Evolutionary conservation across 2,113 vertebrate species (phyloP), one percentile per base, ranked within the genome.

Genomic region (Cinclus mexicanus): DNA sequence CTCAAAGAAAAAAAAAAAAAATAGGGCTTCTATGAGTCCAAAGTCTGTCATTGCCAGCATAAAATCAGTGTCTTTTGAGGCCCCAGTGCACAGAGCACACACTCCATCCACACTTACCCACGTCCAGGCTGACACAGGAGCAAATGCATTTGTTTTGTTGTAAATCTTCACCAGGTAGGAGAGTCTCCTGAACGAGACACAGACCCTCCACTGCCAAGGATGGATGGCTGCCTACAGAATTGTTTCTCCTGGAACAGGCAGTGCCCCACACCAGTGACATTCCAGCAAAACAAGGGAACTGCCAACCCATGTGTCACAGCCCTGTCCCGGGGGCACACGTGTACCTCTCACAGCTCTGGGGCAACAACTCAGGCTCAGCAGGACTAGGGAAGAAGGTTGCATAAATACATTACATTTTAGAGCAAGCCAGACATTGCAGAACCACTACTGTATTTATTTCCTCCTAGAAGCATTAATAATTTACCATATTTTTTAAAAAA

Each of bases 381-480:
- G 39, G 26, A 19, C 37, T 3, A 12, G n/a, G 42, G 64, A 75
- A 72, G 61, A 76, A 82, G 28, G 28, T 37, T 72, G 53, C 59
- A 89, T 21, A 81, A 92, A 83, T 25, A 81, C 28, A 49, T 26
- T 28, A 37, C 57, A 24, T 77, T 91, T 91, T 41, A 42, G 24
- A 80, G 65, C 46, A 74, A 79, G 68, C n/a, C 87, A 87, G 77
- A 93, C 29, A 24, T 52, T 86, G 82, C 63, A 94, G 91, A 96
- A 80, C 50, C 64, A 94, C 88, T 72, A 59, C 41, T 14, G 8
- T 29, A 35, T 55, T 92, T 65, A 81, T 94, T 93, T 97, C 88
- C 96, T 96, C 46, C 84, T 79, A 70, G 60, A 83, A 69, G 68
- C 56, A 96, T 97, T 94, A 97, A 96, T 96, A 92, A 96, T 97